Base-by-base conservation (phyloP, 2,797 vertebrate genomes). In the Neomorphus geoffroyi region DNA sequence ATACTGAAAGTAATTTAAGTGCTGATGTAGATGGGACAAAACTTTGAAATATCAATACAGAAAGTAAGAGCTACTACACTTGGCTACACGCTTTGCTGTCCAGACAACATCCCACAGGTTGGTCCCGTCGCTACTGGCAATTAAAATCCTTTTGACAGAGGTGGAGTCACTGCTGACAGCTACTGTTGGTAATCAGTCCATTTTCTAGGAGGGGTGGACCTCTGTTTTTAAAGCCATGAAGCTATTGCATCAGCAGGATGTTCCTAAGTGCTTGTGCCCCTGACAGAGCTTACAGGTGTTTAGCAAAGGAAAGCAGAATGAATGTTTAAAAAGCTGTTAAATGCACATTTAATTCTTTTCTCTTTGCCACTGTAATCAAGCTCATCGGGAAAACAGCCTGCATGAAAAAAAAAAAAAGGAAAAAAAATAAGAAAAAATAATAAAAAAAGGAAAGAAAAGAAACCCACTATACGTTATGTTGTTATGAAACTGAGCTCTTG, bases 221-320 rank as follows among this genome's bases (percentile, higher is more conserved):
- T 93, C 85, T 51, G 73, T 86, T 95, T 93, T 81, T 86, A 88
- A 97, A 97, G 94, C 95, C 91, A 88, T 92, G 95, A 90, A 94
- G 65, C 74, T 87, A 50, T 82, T 74, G 73, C 91, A 82, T 80
- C 93, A 88, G 94, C 91, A 93, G 80, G 77, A 64, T 65, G n/a
- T 82, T 88, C 94, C 50, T 54, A 93, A 92, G 88, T 92, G 83
- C 93, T 94, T 80, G 3, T 53, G 19, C 24, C 92, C 91, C 86
- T 90, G 70, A 92, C 83, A 87, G 86, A 92, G 86, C 64, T 93
- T 92, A 92, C 88, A 91, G 88, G 67, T 96, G 90, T 95, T 92
- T 90, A 85, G 88, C 91, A 79, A 90, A 91, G 77, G 70, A 81
- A 84, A 90, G 89, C 85, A 71, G 74, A 56, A 88, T 82, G 80